These are phyloP conservation scores for Papilio polyxenes DNA, from an alignment of 1,140 invertebrate species.

Conservation along the genomic window DNA sequence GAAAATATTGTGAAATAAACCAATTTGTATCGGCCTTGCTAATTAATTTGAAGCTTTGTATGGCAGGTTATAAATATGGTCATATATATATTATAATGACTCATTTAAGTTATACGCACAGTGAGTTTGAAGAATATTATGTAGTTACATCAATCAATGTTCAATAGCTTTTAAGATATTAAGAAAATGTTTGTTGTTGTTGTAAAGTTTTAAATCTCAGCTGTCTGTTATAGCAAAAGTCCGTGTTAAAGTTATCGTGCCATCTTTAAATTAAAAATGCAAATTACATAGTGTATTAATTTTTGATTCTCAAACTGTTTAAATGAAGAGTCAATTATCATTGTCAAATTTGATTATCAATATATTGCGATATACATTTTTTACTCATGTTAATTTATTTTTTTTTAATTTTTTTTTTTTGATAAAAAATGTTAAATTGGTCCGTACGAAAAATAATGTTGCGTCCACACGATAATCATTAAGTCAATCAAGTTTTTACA, in stretches of 20 bases:
- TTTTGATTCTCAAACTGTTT: not conserved
- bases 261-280: not conserved
- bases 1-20: too few relatives aligned
- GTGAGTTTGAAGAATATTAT: not conserved
- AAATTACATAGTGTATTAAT: not conserved
- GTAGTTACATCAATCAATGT: not conserved
- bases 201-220: too few relatives aligned
- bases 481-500: too few relatives aligned
- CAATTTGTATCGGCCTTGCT: not conserved
- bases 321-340: conserved; percentile 1
- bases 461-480: too few relatives aligned
- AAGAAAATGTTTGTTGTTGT: not conserved
- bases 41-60: not conserved
- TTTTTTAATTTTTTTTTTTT: too few relatives aligned
- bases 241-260: not conserved
- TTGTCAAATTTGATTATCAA: not conserved
- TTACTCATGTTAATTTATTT: too few relatives aligned
- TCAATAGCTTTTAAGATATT: not conserved
- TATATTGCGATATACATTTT: too few relatives aligned
- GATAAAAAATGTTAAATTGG: too few relatives aligned
- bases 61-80: not conserved
- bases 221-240: too few relatives aligned
- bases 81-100: not conserved
- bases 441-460: too few relatives aligned
- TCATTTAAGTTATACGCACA: not conserved